Evolutionary conservation across 2,888 invertebrate species (phyloP), one percentile per base, ranked within the genome.

Genomic region (Cerastoderma edule): DNA sequence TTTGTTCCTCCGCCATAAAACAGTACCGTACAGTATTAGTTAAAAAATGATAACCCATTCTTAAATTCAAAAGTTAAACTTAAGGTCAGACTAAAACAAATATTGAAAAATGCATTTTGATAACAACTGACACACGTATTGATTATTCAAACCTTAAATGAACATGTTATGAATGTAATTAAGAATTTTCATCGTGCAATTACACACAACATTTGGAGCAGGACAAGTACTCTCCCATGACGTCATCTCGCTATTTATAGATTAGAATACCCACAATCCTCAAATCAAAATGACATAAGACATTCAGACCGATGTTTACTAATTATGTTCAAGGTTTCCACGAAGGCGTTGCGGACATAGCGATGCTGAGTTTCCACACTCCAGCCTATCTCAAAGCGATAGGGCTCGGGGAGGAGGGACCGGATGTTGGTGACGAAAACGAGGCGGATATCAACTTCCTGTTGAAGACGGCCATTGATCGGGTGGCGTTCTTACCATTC

Each of bases 401-500:
- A 8, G 84, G 84, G 10, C 74, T 86, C 0, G 33, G 83, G 1
- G 80, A 83, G 10, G 22, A 70, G 2, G 56, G 84, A 4, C 83
- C 84, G 3, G 33, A 24, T 5, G 74, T 65, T 27, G 22, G 8
- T 53, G 10, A 53, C 16, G 30, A 30, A 4, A 10, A 48, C 67
- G 90, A 91, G 67, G 77, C 80, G 27, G 89, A 91, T 46, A 90
- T 94, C 33, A 94, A 93, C 85, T 90, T 89, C 76, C 86, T 93
- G 67, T 91, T 94, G 87, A 88, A 87, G 78, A 92, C 92, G 78
- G 93, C 93, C 0, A 79, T 94, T 50, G 89, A 91, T 30, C 91
- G 92, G 71, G 84, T 93, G 30, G 92, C 92, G 27, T 92, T 93
- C 75, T 77, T 93, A 28, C 93, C 93, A 19, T 93, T 92, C 81